Base-by-base conservation (phyloP, 2,113 vertebrate genomes). In the Poeciliopsis turrubarensis region DNA sequence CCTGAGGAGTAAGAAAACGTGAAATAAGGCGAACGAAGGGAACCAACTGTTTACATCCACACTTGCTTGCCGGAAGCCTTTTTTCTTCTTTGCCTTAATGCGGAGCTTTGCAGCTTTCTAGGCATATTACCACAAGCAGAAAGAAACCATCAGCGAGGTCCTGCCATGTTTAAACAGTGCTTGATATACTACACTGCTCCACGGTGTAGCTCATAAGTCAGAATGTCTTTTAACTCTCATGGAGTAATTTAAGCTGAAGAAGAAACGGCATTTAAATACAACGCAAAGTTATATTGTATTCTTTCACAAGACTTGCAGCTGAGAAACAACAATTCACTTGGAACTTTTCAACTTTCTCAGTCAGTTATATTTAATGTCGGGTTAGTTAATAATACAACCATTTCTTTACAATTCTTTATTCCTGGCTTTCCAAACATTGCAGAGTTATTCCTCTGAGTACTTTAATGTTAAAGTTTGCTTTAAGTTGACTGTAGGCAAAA, bases 1-100 rank as follows among this genome's bases (percentile, higher is more conserved):
- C 71, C 78, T 57, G 34, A 74, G 67, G 72, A 70, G 78, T 25
- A 75, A 75, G 61, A 44, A 70, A 75, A 80, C 10, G 27, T 69
- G 65, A 69, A 79, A 65, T 74, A 62, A 70, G 27, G 72, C 51
- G 66, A 80, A 70, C 71, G 64, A 75, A 37, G 67, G 69, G 62
- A 70, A 70, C 72, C 19, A 17, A 70, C 41, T 65, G 34, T 72
- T 72, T 78, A 57, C 54, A 60, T 31, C 22, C n/a, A 63, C 27
- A 37, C 54, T 62, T 73, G 66, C 65, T 60, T 3, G 29, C 61
- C n/a, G 26, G 47, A 27, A 12, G 15, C 69, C 60, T 30, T 64
- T 26, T 41, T 65, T 63, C 26, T 22, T 51, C 44, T 30, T 27
- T 22, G 7, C 41, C 15, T 57, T 68, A 63, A 13, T 64, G 57